Conservation (phyloP, 2,113 vertebrate genomes). For the Hepsetus odoe region DNA sequence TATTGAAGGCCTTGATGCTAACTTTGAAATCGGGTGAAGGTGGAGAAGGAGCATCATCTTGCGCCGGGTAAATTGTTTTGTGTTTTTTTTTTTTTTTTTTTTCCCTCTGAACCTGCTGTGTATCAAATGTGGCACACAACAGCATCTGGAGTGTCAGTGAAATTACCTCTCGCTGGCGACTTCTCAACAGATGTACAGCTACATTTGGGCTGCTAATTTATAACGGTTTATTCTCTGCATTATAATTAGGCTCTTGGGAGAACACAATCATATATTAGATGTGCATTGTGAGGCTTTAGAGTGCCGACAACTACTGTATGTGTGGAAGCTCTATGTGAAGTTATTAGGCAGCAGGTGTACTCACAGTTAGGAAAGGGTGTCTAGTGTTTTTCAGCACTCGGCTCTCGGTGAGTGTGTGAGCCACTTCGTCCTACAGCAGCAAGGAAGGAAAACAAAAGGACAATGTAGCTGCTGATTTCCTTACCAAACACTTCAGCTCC, state of each 20-base stretch:
- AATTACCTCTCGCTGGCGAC: slow-evolving; percentile 61
- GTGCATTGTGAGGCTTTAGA: slow-evolving; percentile 52
- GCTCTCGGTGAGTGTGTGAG: slow-evolving; percentile 96
- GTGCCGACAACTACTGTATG: slow-evolving; percentile 21
- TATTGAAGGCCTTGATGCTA: slow-evolving; percentile 37
- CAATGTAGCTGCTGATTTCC: background rate
- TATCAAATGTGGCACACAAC: slow-evolving; percentile 53
- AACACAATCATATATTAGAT: slow-evolving; percentile 58
- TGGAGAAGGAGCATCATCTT: slow-evolving; percentile 25
- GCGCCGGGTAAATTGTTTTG: slow-evolving; percentile 41
- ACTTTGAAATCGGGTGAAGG: slow-evolving; percentile 48
- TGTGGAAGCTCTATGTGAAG: slow-evolving; percentile 35
- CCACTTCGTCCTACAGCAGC: slow-evolving; percentile 90
- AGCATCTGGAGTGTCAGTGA: slow-evolving; percentile 65
- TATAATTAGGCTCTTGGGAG: slow-evolving; percentile 72
- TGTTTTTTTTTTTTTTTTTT: background rate
- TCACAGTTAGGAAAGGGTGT: slow-evolving; percentile 96
- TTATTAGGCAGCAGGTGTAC: slow-evolving; percentile 64
- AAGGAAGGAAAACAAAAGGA: slow-evolving; percentile 24
- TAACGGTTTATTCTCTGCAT: slow-evolving; percentile 64
- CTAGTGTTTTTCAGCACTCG: slow-evolving; percentile 96
- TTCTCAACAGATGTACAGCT: slow-evolving; percentile 67
- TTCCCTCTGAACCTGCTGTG: slow-evolving; percentile 47
- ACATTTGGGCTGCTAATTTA: slow-evolving; percentile 65
- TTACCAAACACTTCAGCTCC: no score